phyloP scores from a whole-genome alignment of 2,113 vertebrate genomes.

The Passer domesticus region DNA sequence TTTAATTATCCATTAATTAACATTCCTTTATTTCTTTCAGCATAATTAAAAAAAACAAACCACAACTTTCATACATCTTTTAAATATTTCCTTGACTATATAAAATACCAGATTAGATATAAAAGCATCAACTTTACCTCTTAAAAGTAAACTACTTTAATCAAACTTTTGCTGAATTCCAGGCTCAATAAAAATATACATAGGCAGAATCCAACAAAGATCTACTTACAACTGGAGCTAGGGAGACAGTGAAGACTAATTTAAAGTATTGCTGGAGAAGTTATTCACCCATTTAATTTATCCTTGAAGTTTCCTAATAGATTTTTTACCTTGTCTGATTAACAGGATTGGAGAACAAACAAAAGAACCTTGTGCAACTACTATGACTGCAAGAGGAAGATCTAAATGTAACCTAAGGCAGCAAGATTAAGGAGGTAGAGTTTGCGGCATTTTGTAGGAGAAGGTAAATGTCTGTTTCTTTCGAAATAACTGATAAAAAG shows the following conservation, averaged over 20 bases:
- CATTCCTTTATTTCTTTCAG: neutral
- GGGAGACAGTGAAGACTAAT: neutral
- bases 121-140: neutral
- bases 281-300: neutral
- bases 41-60: neutral
- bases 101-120: neutral
- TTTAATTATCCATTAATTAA: slow-evolving; percentile 16
- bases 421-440: neutral
- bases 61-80: neutral
- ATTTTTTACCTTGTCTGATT: neutral
- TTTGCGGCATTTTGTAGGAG: neutral
- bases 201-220: neutral
- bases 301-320: neutral
- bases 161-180: neutral
- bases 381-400: neutral
- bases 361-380: neutral
- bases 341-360: neutral
- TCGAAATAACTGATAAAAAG: neutral
- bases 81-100: neutral
- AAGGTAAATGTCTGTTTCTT: neutral
- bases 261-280: neutral
- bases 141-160: neutral
- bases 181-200: neutral
- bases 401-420: neutral
- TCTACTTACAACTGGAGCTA: neutral